Conservation (phyloP, 1,140 invertebrate genomes). For the Macrobrachium nipponense region DNA sequence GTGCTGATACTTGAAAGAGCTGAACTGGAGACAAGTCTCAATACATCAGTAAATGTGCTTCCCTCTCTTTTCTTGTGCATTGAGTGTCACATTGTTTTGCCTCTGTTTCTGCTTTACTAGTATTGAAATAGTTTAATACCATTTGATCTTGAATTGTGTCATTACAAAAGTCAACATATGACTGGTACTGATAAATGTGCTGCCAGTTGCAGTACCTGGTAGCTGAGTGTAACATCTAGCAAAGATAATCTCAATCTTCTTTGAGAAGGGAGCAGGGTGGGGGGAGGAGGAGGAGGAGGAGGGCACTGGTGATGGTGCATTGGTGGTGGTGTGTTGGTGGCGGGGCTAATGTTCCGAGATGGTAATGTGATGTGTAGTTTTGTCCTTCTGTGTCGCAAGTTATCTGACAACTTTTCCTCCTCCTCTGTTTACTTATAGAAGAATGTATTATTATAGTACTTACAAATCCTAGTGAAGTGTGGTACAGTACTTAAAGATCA, state of each 20-base stretch:
- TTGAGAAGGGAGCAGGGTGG: too few relatives aligned
- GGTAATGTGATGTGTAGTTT: too few relatives aligned
- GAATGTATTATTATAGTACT: slow-evolving; percentile 51
- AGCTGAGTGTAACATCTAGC: slow-evolving; percentile 13
- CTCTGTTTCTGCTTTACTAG: slow-evolving; percentile 49
- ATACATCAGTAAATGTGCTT: slow-evolving; percentile 27
- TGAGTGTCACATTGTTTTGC: slow-evolving; percentile 48
- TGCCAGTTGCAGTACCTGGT: slow-evolving; percentile 48
- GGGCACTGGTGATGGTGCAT: too few relatives aligned
- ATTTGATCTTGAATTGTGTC: slow-evolving; percentile 48
- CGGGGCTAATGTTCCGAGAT: too few relatives aligned
- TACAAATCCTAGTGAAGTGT: slow-evolving; percentile 54
- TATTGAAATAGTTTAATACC: slow-evolving; percentile 42
- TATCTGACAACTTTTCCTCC: slow-evolving; percentile 5
- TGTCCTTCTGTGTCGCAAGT: neutral
- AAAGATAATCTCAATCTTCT: neutral
- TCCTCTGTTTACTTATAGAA: slow-evolving; percentile 3
- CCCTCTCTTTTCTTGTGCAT: slow-evolving; percentile 44
- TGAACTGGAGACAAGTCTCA: slow-evolving; percentile 24
- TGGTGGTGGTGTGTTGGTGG: too few relatives aligned
- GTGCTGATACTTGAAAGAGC: neutral
- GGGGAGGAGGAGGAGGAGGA: too few relatives aligned
- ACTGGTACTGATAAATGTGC: slow-evolving; percentile 43
- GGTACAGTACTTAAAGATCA: slow-evolving; percentile 46
- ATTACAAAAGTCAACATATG: slow-evolving; percentile 50